A percentile compares a stretch with the other conserved stretches of the same genome.
Conservation (phyloP, 2,888 invertebrate species). For the Tenthredo amoena region DNA sequence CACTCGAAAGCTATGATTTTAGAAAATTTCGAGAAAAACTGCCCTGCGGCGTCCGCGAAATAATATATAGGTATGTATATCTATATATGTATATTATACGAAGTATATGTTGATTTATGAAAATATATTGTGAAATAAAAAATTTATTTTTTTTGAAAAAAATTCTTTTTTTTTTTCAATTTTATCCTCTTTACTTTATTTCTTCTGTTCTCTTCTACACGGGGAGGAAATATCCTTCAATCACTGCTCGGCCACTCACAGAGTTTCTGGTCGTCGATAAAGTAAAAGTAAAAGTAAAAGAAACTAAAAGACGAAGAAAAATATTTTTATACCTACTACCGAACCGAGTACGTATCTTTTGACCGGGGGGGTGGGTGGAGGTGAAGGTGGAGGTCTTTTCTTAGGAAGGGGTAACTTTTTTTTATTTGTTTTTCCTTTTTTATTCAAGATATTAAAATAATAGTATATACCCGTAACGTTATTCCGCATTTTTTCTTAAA, state of each 20-base stretch:
- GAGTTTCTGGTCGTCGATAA: conserved; percentile 6
- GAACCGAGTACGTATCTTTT: not conserved
- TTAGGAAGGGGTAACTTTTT: conserved; percentile 5
- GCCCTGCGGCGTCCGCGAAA: too few species aligned
- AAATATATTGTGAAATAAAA: not conserved
- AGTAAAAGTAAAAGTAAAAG: not conserved
- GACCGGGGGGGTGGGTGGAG: not conserved
- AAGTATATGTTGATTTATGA: not conserved
- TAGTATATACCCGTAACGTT: not conserved
- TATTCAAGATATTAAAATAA: conserved; percentile 15
- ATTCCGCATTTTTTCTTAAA: not conserved
- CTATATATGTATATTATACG: too few species aligned
- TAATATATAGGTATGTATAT: too few species aligned
- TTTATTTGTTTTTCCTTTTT: not conserved
- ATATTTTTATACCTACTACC: conserved; percentile 21
- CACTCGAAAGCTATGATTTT: not conserved
- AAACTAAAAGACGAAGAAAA: not conserved
- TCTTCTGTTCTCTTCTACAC: not conserved
- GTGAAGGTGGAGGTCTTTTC: not conserved
- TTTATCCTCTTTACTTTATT: not conserved
- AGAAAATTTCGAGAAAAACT: not conserved
- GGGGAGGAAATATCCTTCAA: conserved; percentile 7
- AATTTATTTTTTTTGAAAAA: not conserved
- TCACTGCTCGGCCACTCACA: conserved; percentile 4
- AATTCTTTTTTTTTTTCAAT: not conserved